These are phyloP conservation scores for Sceloporus tristichus DNA, from an alignment of 2,113 vertebrate species.

Conservation along the genomic window DNA sequence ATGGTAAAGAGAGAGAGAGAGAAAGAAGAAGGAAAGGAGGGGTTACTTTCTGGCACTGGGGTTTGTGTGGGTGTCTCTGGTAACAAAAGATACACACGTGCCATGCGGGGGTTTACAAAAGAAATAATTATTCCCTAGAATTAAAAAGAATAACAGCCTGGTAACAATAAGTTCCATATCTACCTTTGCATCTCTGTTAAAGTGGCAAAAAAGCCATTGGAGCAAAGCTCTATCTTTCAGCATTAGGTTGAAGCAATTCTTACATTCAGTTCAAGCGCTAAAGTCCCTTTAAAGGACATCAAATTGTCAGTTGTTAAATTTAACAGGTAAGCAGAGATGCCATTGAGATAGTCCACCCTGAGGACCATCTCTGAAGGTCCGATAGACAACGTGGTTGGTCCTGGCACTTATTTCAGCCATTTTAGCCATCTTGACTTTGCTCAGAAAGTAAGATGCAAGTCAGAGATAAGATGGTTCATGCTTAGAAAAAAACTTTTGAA, in stretches of 20 bases:
- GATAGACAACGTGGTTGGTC: conserved; percentile 4
- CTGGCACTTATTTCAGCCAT: conserved; percentile 11
- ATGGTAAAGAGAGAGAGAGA: conserved; percentile 8
- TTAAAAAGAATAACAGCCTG: not conserved
- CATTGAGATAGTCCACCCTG: not conserved
- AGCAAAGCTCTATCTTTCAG: not conserved
- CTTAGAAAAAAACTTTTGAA: conserved; percentile 12
- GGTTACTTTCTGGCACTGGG: conserved; percentile 9
- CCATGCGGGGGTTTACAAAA: not conserved
- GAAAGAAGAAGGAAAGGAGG: not conserved
- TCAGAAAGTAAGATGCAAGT: conserved; percentile 12
- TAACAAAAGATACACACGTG: not conserved
- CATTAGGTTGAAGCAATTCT: not conserved
- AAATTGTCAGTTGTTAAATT: not conserved
- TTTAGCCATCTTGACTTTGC: not conserved
- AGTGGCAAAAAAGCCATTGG: not conserved
- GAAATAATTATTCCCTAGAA: conserved; percentile 8
- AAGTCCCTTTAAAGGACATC: not conserved
- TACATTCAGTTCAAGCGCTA: not conserved
- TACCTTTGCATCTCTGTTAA: conserved; percentile 3
- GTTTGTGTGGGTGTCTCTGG: not conserved
- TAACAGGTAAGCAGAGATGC: not conserved
- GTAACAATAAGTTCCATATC: conserved; percentile 15
- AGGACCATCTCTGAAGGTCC: not conserved
- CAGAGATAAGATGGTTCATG: conserved; percentile 12